Conservation (phyloP, 2,113 vertebrate genomes). For the Holacanthus passer region DNA sequence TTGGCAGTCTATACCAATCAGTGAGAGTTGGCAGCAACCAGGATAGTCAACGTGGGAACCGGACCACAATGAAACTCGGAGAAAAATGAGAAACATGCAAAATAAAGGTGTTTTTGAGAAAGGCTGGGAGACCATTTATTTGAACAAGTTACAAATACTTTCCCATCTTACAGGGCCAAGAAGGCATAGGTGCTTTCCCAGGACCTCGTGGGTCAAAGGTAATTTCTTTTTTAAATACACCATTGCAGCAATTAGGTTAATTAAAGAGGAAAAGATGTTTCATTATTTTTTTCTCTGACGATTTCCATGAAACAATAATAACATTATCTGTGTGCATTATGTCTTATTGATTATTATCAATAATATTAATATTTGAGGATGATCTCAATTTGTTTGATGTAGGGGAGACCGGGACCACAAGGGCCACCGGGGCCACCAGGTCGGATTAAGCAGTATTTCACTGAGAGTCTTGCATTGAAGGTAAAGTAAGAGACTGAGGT, state of each 20-base stretch:
- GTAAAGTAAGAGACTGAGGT: constrained; percentile 33
- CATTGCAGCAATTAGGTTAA: neutral
- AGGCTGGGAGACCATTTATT: neutral
- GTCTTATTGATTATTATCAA: too few relatives aligned
- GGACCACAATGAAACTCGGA: neutral
- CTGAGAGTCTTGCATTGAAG: constrained; percentile 37
- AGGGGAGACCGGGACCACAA: constrained; percentile 88
- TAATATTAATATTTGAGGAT: neutral
- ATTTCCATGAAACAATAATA: neutral
- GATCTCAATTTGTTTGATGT: constrained; percentile 14
- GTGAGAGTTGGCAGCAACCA: neutral
- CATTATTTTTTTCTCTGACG: neutral
- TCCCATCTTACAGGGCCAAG: constrained; percentile 74
- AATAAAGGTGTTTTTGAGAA: neutral
- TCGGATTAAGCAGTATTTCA: constrained; percentile 74
- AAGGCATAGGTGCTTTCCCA: constrained; percentile 48
- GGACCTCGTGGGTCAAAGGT: constrained; percentile 75
- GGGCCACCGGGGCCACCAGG: constrained; percentile 91
- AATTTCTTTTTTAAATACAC: neutral
- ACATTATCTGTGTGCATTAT: neutral
- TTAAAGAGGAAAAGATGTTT: neutral
- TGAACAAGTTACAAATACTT: neutral
- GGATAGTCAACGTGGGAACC: neutral
- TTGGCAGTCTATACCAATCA: neutral
- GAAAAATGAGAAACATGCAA: too few relatives aligned